Evolutionary conservation across 2,113 vertebrate species (phyloP).

Genomic region (Athene cunicularia): DNA sequence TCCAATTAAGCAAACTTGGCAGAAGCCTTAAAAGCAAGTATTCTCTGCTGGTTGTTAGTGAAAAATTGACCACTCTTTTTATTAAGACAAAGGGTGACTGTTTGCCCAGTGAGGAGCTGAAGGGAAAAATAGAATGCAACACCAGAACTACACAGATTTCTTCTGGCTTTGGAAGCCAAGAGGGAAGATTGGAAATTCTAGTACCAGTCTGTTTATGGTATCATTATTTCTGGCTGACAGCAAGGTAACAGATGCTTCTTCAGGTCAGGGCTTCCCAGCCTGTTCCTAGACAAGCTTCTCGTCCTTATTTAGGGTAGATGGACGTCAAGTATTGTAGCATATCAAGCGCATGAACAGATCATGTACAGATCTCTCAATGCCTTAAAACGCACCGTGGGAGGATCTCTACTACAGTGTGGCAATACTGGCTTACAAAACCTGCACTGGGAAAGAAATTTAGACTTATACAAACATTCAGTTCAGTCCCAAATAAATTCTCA

Average conservation of each 20-base stretch:
- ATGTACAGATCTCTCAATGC: neutral
- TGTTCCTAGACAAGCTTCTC: neutral
- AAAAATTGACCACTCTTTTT: neutral
- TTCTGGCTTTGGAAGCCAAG: neutral
- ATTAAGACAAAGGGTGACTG: neutral
- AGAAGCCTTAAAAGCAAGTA: neutral
- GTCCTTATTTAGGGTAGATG: neutral
- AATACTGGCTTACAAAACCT: neutral
- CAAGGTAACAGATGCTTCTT: neutral
- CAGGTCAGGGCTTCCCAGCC: neutral
- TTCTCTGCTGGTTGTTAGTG: neutral
- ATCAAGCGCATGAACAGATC: neutral
- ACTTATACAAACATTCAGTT: neutral
- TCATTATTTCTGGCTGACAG: neutral
- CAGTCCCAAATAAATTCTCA: neutral
- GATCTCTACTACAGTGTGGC: neutral
- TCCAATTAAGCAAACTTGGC: neutral
- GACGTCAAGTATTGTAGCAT: neutral
- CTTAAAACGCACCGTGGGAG: neutral
- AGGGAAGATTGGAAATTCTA: neutral
- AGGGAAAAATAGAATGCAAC: neutral
- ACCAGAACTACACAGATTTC: neutral
- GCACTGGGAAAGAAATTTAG: neutral
- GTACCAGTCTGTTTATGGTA: neutral
- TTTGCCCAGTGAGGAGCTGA: neutral